Evolutionary conservation across 2,797 vertebrate species (phyloP).

Genomic region (Pseudotriccus pelzelni): DNA sequence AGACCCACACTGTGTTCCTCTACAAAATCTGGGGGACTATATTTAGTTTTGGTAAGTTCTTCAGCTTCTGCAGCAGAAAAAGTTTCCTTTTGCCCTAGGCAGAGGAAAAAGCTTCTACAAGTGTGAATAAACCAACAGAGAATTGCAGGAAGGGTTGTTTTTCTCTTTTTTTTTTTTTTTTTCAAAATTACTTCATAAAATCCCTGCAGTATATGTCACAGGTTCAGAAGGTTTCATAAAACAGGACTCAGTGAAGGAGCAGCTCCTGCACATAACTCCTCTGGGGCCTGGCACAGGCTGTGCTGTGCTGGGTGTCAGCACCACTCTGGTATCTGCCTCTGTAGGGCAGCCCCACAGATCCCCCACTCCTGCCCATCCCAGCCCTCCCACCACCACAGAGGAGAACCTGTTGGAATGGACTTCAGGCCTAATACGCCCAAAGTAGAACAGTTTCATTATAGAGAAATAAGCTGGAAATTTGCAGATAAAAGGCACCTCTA

Average conservation of each 20-base stretch:
- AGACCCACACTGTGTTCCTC: not conserved
- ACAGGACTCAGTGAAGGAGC: not conserved
- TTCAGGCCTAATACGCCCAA: not conserved
- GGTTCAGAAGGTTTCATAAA: not conserved
- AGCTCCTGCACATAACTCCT: not conserved
- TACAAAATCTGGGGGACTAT: not conserved
- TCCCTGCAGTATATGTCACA: not conserved
- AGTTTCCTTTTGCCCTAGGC: not conserved
- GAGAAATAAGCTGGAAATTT: not conserved
- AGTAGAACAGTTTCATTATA: not conserved
- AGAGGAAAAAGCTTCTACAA: not conserved
- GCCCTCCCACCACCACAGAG: not conserved
- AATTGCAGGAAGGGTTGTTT: not conserved
- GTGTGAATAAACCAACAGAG: not conserved
- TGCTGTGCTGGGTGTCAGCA: not conserved
- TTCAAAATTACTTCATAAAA: not conserved
- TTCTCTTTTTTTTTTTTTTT: not conserved
- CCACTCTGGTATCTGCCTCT: fast-evolving
- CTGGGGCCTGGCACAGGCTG: not conserved
- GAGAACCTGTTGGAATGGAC: not conserved
- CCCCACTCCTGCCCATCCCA: not conserved
- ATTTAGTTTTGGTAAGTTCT: not conserved
- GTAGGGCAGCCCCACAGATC: not conserved
- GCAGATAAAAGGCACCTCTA: not conserved
- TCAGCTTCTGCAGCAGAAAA: not conserved